Evolutionary conservation across 2,113 vertebrate species (phyloP).

Genomic region (Myotis yumanensis): DNA sequence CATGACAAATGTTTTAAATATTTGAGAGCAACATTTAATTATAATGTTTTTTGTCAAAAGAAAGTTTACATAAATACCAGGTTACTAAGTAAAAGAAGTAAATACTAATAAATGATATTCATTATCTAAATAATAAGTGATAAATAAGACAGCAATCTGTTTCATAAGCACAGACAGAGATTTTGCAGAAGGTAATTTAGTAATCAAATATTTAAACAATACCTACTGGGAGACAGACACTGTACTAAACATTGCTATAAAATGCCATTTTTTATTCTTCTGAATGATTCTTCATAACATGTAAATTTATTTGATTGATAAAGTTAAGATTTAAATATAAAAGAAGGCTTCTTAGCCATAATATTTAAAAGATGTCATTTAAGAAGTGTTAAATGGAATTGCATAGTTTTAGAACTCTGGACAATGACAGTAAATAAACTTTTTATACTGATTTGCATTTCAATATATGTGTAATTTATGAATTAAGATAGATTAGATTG

Average conservation of each 20-base stretch:
- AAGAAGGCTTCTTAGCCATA: neutral
- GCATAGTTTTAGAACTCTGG: slow-evolving; percentile 14
- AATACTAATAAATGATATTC: neutral
- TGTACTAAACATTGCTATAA: neutral
- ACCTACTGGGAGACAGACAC: neutral
- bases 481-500: slow-evolving; percentile 71
- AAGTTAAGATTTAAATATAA: slow-evolving; percentile 15
- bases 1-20: slow-evolving; percentile 30
- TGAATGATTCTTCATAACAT: slow-evolving; percentile 26
- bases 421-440: neutral
- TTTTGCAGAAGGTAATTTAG: neutral
- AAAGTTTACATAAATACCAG: neutral
- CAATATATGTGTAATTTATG: slow-evolving; percentile 37
- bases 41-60: slow-evolving; percentile 43
- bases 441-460: slow-evolving; percentile 51
- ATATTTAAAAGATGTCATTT: neutral
- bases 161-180: neutral
- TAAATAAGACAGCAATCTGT: slow-evolving; percentile 1
- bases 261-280: slow-evolving; percentile 8
- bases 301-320: slow-evolving; percentile 29
- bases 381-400: slow-evolving; percentile 14
- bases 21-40: slow-evolving; percentile 48
- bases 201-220: neutral
- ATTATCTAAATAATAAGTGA: neutral
- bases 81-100: slow-evolving; percentile 36